Percentiles rank a stretch among this genome's conserved stretches.
Evolutionary conservation across 2,113 vertebrate species (phyloP).

Genomic region (Alligator sinensis): DNA sequence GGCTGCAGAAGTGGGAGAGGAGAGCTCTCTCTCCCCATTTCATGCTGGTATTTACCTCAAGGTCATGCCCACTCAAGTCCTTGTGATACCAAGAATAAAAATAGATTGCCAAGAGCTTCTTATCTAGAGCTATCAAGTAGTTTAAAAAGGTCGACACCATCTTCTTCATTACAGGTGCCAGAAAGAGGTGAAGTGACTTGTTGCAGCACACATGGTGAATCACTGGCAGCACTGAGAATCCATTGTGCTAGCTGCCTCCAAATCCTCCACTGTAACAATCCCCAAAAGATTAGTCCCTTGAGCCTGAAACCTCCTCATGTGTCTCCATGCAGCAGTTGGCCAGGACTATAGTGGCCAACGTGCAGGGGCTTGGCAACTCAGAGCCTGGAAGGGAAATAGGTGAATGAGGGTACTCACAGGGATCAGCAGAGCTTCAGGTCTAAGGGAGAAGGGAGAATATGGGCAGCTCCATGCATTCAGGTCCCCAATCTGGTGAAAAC

Average conservation of each 20-base stretch:
- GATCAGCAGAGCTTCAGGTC: neutral
- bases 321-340: constrained; percentile 30
- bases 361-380: neutral
- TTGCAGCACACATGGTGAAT: constrained; percentile 21
- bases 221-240: constrained; percentile 7
- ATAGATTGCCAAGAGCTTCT: constrained; percentile 46
- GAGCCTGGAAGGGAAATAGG: neutral
- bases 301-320: neutral
- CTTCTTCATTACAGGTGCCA: constrained; percentile 7
- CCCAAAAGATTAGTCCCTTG: constrained; percentile 30
- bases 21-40: constrained; percentile 35
- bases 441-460: neutral
- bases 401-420: neutral
- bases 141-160: constrained; percentile 46
- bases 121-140: constrained; percentile 5
- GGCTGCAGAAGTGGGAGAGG: constrained; percentile 32
- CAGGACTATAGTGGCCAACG: neutral
- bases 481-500: neutral
- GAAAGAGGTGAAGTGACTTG: constrained; percentile 54
- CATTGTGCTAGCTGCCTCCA: constrained; percentile 34
- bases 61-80: constrained; percentile 36
- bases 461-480: neutral
- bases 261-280: neutral
- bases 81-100: constrained; percentile 39
- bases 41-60: constrained; percentile 63